Conservation (phyloP, 1,140 invertebrate species). For the Lordiphosa clarofinis region DNA sequence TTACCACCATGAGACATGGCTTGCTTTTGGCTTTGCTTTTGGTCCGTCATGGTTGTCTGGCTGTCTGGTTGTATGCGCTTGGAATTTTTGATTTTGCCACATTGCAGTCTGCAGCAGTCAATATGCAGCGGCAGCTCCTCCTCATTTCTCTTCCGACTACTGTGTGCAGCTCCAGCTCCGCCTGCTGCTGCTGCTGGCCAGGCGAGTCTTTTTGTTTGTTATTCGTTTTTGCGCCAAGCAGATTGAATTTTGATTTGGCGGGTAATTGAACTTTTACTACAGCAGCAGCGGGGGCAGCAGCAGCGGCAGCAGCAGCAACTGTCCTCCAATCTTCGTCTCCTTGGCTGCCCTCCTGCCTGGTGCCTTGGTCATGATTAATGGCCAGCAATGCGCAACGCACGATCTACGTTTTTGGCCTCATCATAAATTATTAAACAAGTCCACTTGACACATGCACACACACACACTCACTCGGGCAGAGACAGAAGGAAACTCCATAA, state of each 20-base stretch:
- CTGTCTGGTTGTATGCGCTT: conserved; percentile 54
- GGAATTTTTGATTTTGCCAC: conserved; percentile 76
- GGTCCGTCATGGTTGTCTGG: conserved; percentile 66
- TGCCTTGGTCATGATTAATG: conserved; percentile 67
- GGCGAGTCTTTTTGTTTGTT: conserved; percentile 34
- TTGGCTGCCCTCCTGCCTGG: conserved; percentile 20
- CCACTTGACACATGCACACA: conserved; percentile 73
- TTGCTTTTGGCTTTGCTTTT: conserved; percentile 31
- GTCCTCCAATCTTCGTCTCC: conserved; percentile 6
- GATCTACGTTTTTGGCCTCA: conserved; percentile 76
- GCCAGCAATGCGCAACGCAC: conserved; percentile 75
- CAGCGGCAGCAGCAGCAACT: conserved; percentile 14
- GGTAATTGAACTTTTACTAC: conserved; percentile 76
- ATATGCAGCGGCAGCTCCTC: conserved; percentile 40
- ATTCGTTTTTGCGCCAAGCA: conserved; percentile 45
- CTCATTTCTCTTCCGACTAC: background rate
- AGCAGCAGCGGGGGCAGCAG: conserved; percentile 26
- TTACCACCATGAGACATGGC: conserved; percentile 56
- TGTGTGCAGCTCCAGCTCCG: conserved; percentile 3
- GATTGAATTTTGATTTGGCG: conserved; percentile 76
- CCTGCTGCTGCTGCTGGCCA: conserved; percentile 55
- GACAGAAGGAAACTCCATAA: conserved; percentile 40
- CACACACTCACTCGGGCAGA: conserved; percentile 6
- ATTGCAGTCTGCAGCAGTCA: conserved; percentile 63
- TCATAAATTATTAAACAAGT: conserved; percentile 77